Base-by-base conservation (phyloP, 1,140 invertebrate species). In the Tetraneura akinire region DNA sequence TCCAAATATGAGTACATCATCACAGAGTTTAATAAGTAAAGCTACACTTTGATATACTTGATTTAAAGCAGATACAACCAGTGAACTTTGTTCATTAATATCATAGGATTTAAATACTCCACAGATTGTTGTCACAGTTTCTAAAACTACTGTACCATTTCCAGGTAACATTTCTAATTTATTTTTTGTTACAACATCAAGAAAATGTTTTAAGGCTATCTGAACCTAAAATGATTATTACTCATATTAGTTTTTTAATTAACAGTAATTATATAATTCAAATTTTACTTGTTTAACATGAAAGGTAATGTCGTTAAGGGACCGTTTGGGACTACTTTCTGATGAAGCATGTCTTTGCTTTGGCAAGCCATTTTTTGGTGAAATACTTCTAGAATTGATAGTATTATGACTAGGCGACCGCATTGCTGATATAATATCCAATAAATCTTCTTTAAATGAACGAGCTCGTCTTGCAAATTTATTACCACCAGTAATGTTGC, bases 101-200 rank as follows among this genome's bases (percentile, higher is more conserved):
- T 91, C 88, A 82, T 89, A 90, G 55, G 89, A 91, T 84, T 88
- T 91, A 81, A 90, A 88, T 74, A 89, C 86, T 29, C 92, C 91
- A 86, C 95, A 94, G 86, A 97, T 94, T 82, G 92, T 92, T 84
- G 94, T 92, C 81, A 97, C 93, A 21, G 92, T 94, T 85, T 98
- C 96, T 81, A 98, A 89, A 80, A 97, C 92, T 83, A 96, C 92
- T 18, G 94, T 96, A 74, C 94, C 94, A 85, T 96, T 96, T 53
- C 94, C 95, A 0, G 95, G 93, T 81, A 97, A 87, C 90, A 96
- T 94, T 88, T 96, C 94, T 81, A 96, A 87, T 86, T 93, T 96
- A 84, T 95, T 92, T 86, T 96, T 96, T 80, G 92, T 91, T 70
- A 97, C 94, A 42, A 96, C 94, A 88, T 96, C 94, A 62, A 92